Conservation (phyloP, 2,113 vertebrate genomes). For the Silurus glanis region DNA sequence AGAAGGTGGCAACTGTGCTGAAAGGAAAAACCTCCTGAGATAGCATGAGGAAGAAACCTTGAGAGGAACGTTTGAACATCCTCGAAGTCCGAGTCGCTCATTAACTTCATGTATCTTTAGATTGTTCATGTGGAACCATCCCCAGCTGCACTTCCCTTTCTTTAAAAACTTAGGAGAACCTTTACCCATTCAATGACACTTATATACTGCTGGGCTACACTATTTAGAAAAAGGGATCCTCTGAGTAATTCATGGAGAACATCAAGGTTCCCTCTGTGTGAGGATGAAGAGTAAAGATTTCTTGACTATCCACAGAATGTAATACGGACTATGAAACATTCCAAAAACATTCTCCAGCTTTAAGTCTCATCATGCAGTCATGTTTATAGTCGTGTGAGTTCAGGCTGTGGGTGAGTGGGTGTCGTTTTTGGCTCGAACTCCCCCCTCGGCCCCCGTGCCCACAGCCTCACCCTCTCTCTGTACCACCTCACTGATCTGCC, state of each 20-base stretch:
- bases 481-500: conserved; percentile 59
- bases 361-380: background rate
- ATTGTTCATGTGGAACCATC: background rate
- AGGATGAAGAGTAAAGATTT: background rate
- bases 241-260: background rate
- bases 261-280: background rate
- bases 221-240: background rate
- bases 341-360: background rate
- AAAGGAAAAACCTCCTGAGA: too few relatives aligned
- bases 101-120: too few relatives aligned
- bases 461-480: conserved; percentile 36
- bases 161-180: background rate
- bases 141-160: background rate
- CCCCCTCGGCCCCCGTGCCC: conserved; percentile 17
- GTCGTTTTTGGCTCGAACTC: conserved; percentile 18
- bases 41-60: too few relatives aligned
- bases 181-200: background rate
- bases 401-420: background rate
- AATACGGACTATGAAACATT: background rate
- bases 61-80: too few relatives aligned
- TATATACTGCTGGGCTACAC: background rate
- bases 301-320: background rate
- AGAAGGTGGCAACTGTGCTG: too few relatives aligned
- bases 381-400: background rate
- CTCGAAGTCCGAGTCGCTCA: too few relatives aligned